Conservation (phyloP, 1,140 invertebrate genomes). For the Apolygus lucorum region DNA sequence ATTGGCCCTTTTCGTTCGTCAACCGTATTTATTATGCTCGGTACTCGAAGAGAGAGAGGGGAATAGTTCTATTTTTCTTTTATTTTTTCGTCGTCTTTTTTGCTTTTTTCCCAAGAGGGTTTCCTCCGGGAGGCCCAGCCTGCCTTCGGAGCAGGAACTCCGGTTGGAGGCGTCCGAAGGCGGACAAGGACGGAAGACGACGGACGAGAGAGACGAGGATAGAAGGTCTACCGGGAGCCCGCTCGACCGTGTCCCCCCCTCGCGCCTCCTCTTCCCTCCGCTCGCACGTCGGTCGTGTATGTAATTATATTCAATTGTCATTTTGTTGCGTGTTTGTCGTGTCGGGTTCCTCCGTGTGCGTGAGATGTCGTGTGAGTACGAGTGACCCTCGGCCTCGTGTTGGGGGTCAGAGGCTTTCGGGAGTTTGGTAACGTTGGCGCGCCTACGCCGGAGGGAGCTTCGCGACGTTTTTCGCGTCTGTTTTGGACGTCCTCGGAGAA, state of each 20-base stretch:
- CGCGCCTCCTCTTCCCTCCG: not conserved
- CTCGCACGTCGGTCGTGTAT: not conserved
- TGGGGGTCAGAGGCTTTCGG: constrained; percentile 6
- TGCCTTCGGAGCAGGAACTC: not conserved
- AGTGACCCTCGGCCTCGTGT: too few species aligned
- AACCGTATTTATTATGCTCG: constrained; percentile 5
- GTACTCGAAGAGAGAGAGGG: too few species aligned
- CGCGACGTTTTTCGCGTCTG: too few species aligned
- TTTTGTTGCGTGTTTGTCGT: constrained; percentile 8
- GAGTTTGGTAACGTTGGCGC: too few species aligned
- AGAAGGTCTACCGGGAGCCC: not conserved
- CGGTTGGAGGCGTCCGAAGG: not conserved
- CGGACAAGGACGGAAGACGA: not conserved
- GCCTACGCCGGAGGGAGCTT: too few species aligned
- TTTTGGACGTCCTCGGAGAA: too few species aligned
- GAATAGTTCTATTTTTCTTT: too few species aligned
- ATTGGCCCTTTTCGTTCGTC: constrained; percentile 16
- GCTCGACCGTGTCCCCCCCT: constrained; percentile 7
- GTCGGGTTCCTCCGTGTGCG: not conserved
- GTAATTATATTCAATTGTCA: constrained; percentile 24
- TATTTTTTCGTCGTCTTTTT: too few species aligned
- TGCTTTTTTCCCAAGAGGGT: constrained; percentile 8
- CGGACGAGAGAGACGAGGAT: not conserved
- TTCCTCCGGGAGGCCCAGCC: too few species aligned
- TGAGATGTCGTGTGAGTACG: not conserved